Conservation (phyloP, 2,113 vertebrate genomes). For the Syngnathus floridae region DNA sequence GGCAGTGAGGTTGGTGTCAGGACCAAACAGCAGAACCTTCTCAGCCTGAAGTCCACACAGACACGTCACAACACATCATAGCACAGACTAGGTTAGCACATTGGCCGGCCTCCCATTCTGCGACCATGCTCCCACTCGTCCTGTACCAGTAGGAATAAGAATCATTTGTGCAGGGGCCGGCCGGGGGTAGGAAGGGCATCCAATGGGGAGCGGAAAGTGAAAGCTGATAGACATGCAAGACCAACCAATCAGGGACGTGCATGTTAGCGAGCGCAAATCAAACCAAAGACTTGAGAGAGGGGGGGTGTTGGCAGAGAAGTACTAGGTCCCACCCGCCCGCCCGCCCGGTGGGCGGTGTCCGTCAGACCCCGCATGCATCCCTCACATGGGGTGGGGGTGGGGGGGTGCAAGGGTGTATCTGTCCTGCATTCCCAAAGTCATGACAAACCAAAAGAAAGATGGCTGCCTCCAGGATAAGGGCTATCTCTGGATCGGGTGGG, state of each 20-base stretch:
- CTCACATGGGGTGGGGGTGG: conserved; percentile 37
- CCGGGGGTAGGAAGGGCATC: conserved; percentile 8
- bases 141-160: conserved; percentile 5
- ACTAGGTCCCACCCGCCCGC: conserved; percentile 12
- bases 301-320: not conserved
- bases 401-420: conserved; percentile 17
- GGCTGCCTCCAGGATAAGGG: conserved; percentile 74
- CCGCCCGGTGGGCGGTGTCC: conserved; percentile 63
- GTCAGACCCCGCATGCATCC: conserved; percentile 67
- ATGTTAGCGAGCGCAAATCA: conserved; percentile 89
- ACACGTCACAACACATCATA: conserved; percentile 53
- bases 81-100: conserved; percentile 47
- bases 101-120: conserved; percentile 18
- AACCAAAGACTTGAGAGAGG: conserved; percentile 56
- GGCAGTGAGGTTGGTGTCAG: conserved; percentile 91
- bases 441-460: conserved; percentile 66
- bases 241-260: conserved; percentile 90
- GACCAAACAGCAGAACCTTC: conserved; percentile 95
- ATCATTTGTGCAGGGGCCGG: conserved; percentile 15
- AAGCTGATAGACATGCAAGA: conserved; percentile 88
- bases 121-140: conserved; percentile 77
- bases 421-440: conserved; percentile 44
- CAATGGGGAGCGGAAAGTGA: conserved; percentile 14
- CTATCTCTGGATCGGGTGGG: conserved; percentile 66
- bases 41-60: conserved; percentile 79